These are phyloP conservation scores for Eilema depressum DNA, from an alignment of 2,888 invertebrate genomes.

Conservation along the genomic window DNA sequence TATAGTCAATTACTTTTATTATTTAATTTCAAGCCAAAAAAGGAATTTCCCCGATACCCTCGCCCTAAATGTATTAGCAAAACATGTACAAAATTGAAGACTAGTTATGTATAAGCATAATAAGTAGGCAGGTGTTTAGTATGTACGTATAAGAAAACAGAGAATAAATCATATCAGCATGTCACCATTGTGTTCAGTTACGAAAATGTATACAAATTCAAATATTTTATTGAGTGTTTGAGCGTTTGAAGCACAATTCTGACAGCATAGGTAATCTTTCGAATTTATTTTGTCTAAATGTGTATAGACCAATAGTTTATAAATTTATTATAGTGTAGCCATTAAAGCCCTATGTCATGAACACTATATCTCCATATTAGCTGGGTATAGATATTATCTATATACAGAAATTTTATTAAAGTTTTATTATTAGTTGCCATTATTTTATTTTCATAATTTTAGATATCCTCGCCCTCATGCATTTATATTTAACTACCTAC, in stretches of 20 bases:
- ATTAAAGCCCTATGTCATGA: conserved; percentile 13
- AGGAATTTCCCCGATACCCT: not conserved
- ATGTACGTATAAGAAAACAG: conserved; percentile 26
- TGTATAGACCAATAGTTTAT: conserved; percentile 42
- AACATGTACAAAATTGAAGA: conserved; percentile 8
- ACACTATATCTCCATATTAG: conserved; percentile 22
- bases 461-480: not conserved
- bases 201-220: conserved; percentile 13
- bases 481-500: conserved; percentile 30
- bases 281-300: conserved; percentile 58
- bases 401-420: conserved; percentile 42
- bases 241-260: conserved; percentile 34
- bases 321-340: conserved; percentile 32
- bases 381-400: conserved; percentile 30
- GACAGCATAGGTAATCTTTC: conserved; percentile 49
- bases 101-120: conserved; percentile 14
- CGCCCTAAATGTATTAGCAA: not conserved
- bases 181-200: conserved; percentile 36
- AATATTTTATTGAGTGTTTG: conserved; percentile 9
- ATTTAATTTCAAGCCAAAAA: not conserved
- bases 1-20: not conserved
- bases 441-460: conserved; percentile 38
- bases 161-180: conserved; percentile 29
- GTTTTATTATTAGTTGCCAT: conserved; percentile 32
- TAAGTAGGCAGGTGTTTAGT: conserved; percentile 10